Evolutionary conservation across 2,113 vertebrate genomes (phyloP).

Genomic region (Entomyzon cyanotis): DNA sequence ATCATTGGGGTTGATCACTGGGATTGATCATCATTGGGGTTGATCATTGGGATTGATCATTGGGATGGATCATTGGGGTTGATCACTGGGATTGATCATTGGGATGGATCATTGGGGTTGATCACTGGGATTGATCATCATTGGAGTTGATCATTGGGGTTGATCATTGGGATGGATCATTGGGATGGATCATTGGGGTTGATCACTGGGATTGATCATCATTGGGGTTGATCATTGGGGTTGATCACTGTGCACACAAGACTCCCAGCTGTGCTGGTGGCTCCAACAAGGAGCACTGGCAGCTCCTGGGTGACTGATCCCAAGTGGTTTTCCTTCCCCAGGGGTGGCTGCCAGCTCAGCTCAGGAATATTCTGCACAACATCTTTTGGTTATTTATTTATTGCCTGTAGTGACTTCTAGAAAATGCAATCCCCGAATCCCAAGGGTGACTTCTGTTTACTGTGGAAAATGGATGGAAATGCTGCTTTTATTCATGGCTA

Average conservation of each 20-base stretch:
- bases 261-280: background rate
- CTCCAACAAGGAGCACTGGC: background rate
- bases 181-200: too few species aligned
- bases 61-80: too few species aligned
- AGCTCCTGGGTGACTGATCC: background rate
- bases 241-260: background rate
- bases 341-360: background rate
- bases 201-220: too few species aligned
- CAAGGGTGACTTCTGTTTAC: background rate
- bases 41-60: too few species aligned
- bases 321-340: background rate
- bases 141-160: too few species aligned
- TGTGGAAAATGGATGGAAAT: background rate
- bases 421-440: background rate
- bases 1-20: background rate
- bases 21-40: too few species aligned
- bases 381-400: background rate
- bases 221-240: background rate
- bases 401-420: background rate
- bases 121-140: too few species aligned
- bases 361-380: background rate
- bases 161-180: too few species aligned
- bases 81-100: too few species aligned
- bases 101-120: too few species aligned
- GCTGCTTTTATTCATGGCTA: background rate